Conservation (phyloP, 1,140 invertebrate genomes). For the Drosophila seguyi region DNA sequence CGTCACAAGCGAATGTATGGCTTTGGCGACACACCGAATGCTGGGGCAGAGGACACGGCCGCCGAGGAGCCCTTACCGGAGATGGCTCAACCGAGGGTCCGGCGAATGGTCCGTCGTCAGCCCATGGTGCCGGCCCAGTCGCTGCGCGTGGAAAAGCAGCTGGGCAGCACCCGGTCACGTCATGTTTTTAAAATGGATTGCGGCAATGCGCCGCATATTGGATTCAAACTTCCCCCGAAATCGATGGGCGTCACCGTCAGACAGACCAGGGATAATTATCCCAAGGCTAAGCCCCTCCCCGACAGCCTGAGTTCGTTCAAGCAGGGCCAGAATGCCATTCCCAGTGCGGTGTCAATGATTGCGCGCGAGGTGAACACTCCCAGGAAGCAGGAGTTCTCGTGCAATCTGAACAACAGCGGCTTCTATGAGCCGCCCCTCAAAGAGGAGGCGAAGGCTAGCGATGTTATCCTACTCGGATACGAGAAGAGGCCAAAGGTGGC, state of each 20-base stretch:
- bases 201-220: slow-evolving; percentile 52
- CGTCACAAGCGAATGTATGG: slow-evolving; percentile 43
- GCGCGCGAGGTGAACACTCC: slow-evolving; percentile 51
- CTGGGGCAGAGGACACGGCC: slow-evolving; percentile 9
- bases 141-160: slow-evolving; percentile 60
- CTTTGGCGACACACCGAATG: not conserved
- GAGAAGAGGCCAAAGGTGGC: not conserved
- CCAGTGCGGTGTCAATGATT: slow-evolving; percentile 52
- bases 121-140: slow-evolving; percentile 56
- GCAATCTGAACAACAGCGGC: slow-evolving; percentile 26
- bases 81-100: not conserved
- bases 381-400: slow-evolving; percentile 35
- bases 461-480: not conserved
- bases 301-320: slow-evolving; percentile 30
- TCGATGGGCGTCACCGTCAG: not conserved
- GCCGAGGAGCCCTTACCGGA: slow-evolving; percentile 8
- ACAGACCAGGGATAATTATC: not conserved
- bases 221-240: slow-evolving; percentile 23
- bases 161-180: slow-evolving; percentile 1
- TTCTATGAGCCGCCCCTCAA: not conserved
- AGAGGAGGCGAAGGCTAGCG: not conserved
- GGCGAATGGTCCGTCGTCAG: slow-evolving; percentile 9
- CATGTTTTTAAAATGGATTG: slow-evolving; percentile 60
- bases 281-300: not conserved
- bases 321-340: slow-evolving; percentile 31